Evolutionary conservation across 2,797 vertebrate genomes (phyloP).

Genomic region (Borostomias antarcticus): DNA sequence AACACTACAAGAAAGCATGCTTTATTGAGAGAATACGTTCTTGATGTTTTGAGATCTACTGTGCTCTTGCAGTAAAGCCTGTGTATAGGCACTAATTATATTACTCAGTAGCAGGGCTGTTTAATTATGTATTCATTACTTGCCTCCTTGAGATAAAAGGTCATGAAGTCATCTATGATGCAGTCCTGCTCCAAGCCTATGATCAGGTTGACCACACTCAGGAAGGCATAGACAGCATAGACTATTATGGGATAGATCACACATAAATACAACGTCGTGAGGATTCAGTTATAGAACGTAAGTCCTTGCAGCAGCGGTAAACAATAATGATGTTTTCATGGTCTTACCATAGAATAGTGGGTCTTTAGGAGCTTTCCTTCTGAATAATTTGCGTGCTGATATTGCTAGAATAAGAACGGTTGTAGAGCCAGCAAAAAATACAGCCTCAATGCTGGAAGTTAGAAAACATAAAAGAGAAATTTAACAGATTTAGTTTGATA

Average conservation of each 20-base stretch:
- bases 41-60: background rate
- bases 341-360: conserved; percentile 87
- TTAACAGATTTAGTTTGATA: background rate
- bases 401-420: conserved; percentile 78
- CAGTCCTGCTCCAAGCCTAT: conserved; percentile 93
- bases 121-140: conserved; percentile 31
- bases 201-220: conserved; percentile 92
- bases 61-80: too few species aligned
- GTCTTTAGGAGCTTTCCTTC: conserved; percentile 84
- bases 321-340: background rate
- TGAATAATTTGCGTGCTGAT: conserved; percentile 77
- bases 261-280: background rate
- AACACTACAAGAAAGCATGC: background rate
- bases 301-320: too few species aligned
- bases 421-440: conserved; percentile 77
- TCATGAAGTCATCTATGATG: conserved; percentile 94
- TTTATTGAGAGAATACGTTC: background rate
- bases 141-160: conserved; percentile 91
- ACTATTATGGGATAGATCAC: conserved; percentile 68
- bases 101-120: background rate
- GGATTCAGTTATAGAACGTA: too few species aligned
- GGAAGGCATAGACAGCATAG: conserved; percentile 87
- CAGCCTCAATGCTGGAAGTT: conserved; percentile 78
- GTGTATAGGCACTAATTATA: background rate
- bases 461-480: background rate